Evolutionary conservation across 2,888 invertebrate species (phyloP).

Genomic region (Cataglyphis cursor): DNA sequence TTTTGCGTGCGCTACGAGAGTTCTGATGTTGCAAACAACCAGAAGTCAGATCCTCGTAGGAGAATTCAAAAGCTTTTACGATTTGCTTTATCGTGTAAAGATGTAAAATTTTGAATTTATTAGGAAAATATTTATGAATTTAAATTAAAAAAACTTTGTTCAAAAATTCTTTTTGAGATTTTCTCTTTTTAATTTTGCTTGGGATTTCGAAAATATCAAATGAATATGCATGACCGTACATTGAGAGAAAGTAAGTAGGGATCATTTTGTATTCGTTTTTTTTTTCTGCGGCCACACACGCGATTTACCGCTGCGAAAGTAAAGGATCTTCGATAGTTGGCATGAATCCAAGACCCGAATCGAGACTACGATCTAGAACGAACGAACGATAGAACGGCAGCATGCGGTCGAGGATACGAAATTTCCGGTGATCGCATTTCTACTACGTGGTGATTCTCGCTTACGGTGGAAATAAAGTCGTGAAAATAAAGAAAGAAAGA

Average conservation of each 20-base stretch:
- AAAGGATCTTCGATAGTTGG: constrained; percentile 71
- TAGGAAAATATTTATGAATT: not conserved
- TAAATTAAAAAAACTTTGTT: not conserved
- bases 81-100: not conserved
- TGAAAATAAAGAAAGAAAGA: constrained; percentile 18
- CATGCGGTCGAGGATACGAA: constrained; percentile 58
- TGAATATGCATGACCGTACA: constrained; percentile 9
- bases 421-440: constrained; percentile 50
- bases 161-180: not conserved
- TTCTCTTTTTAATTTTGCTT: constrained; percentile 29
- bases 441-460: constrained; percentile 2
- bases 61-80: not conserved
- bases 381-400: constrained; percentile 40
- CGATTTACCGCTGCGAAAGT: constrained; percentile 47
- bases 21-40: constrained; percentile 59
- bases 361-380: constrained; percentile 72
- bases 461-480: constrained; percentile 19
- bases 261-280: constrained; percentile 40
- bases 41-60: not conserved
- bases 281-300: constrained; percentile 46
- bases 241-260: constrained; percentile 30
- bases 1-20: constrained; percentile 43
- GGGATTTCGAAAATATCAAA: not conserved
- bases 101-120: not conserved
- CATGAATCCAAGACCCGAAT: constrained; percentile 69